phyloP scores from a whole-genome alignment of 1,140 invertebrate genomes.

The Drosophila fuyamai region DNA sequence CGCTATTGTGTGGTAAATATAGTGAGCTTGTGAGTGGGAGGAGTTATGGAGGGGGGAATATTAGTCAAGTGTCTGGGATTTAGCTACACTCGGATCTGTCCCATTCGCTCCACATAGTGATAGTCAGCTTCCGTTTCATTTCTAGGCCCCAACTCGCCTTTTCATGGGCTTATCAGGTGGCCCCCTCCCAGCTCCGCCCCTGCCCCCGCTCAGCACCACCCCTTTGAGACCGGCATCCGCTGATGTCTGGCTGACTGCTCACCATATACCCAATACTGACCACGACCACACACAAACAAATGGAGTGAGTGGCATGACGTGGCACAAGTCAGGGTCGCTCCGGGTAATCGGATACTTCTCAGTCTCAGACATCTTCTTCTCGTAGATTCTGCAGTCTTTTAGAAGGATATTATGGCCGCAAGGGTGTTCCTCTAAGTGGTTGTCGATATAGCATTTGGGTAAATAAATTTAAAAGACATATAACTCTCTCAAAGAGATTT shows the following conservation, averaged over 20 bases:
- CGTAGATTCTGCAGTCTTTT: constrained; percentile 1
- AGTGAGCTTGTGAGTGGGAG: neutral
- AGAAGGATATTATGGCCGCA: neutral
- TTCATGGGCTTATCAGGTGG: constrained; percentile 46
- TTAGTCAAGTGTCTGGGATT: constrained; percentile 39
- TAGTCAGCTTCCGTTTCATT: constrained; percentile 45
- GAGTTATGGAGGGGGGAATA: neutral
- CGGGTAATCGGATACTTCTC: constrained; percentile 35
- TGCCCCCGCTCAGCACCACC: neutral
- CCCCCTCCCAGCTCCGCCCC: neutral
- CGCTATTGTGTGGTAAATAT: constrained; percentile 20
- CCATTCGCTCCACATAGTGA: constrained; percentile 13
- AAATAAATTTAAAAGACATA: too few relatives aligned
- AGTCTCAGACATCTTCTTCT: constrained; percentile 12
- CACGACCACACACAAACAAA: constrained; percentile 35
- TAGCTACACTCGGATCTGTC: constrained; percentile 6
- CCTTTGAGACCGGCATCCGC: constrained; percentile 40
- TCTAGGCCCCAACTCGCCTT: constrained; percentile 30
- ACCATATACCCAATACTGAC: constrained; percentile 19
- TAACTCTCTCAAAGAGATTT: too few relatives aligned
- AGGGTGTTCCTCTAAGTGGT: neutral
- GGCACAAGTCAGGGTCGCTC: constrained; percentile 46
- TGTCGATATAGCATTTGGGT: too few relatives aligned
- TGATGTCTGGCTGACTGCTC: constrained; percentile 20
- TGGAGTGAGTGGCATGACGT: constrained; percentile 27